Evolutionary conservation across 1,140 invertebrate genomes (phyloP).

Genomic region (Ruditapes philippinarum): DNA sequence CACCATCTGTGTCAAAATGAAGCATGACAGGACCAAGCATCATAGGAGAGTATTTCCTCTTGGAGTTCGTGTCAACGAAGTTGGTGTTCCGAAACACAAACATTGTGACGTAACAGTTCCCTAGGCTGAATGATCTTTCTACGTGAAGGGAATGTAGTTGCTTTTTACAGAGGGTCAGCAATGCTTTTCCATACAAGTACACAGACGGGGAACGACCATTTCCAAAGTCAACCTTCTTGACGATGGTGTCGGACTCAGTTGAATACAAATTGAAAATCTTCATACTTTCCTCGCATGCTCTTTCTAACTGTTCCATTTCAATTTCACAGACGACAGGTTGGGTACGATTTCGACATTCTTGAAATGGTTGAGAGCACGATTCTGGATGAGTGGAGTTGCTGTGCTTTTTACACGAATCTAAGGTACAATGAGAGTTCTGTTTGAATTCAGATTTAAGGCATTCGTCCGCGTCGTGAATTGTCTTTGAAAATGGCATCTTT

Average conservation of each 20-base stretch:
- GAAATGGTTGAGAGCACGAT: not conserved
- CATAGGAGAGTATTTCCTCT: not conserved
- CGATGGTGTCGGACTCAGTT: not conserved
- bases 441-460: no score
- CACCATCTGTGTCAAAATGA: not conserved
- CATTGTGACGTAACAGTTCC: conserved; percentile 5
- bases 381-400: not conserved
- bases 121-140: not conserved
- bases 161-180: not conserved
- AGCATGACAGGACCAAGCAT: conserved; percentile 6
- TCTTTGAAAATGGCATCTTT: no score
- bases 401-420: not conserved
- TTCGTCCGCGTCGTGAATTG: no score
- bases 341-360: not conserved
- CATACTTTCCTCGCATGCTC: not conserved
- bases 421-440: not conserved
- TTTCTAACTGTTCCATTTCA: not conserved
- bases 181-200: not conserved
- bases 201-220: not conserved
- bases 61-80: not conserved
- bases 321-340: not conserved
- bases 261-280: not conserved
- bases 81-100: not conserved
- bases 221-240: not conserved
- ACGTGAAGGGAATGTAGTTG: not conserved